Evolutionary conservation across 2,797 vertebrate genomes (phyloP).

Genomic region (Myotis daubentonii): DNA sequence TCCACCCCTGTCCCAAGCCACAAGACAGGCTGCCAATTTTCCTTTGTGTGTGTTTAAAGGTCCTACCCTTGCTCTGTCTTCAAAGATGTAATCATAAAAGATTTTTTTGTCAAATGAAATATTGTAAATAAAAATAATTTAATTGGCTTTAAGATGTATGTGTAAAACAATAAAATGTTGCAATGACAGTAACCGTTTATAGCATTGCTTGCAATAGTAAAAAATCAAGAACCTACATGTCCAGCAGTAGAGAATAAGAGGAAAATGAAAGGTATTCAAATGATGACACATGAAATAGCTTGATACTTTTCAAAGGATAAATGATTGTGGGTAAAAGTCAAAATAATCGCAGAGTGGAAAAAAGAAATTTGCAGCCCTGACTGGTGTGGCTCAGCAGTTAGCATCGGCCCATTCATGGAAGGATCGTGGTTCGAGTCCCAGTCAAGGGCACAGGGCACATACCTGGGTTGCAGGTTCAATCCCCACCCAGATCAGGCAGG

Average conservation of each 20-base stretch:
- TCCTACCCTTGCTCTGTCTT: neutral
- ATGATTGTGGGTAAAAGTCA: neutral
- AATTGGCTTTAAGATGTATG: neutral
- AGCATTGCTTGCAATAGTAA: conserved; percentile 31
- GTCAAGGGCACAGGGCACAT: neutral
- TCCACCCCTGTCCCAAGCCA: neutral
- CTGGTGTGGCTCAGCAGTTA: neutral
- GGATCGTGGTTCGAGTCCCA: too few species aligned
- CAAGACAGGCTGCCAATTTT: neutral
- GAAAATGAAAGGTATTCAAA: neutral
- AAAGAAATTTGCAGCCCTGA: too few species aligned
- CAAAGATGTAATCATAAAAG: neutral
- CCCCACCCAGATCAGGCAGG: too few species aligned
- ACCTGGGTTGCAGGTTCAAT: neutral
- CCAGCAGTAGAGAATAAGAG: neutral
- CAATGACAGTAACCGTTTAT: neutral
- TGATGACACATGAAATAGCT: neutral
- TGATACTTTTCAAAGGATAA: neutral
- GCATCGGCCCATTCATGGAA: too few species aligned
- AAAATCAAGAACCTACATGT: neutral
- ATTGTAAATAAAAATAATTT: conserved; percentile 5
- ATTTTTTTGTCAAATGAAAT: neutral
- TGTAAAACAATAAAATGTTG: conserved; percentile 30
- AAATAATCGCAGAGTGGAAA: neutral
- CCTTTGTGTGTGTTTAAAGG: neutral